phyloP scores from a whole-genome alignment of 1,140 invertebrate genomes.

The Macrosteles quadrilineatus region DNA sequence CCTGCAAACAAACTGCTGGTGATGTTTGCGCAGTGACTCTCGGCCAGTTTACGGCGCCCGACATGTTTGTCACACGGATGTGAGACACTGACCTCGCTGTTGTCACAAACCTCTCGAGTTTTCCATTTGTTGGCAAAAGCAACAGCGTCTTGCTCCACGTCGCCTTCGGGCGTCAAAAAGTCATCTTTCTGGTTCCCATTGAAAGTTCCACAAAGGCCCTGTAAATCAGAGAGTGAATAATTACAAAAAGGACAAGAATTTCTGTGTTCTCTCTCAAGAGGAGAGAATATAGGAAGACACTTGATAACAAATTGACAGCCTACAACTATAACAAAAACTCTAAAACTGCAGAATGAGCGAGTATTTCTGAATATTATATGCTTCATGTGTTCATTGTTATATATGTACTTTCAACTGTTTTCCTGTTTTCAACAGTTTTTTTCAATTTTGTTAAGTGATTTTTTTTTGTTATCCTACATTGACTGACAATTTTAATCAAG shows the following conservation, averaged over 20 bases:
- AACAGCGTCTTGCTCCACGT: conserved; percentile 70
- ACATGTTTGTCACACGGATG: conserved; percentile 72
- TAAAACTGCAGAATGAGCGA: neutral
- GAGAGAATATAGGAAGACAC: neutral
- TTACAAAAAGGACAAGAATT: neutral
- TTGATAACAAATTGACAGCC: neutral
- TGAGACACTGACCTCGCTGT: conserved; percentile 56
- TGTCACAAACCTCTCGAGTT: conserved; percentile 67
- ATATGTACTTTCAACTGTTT: too few relatives aligned
- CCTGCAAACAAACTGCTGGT: conserved; percentile 68
- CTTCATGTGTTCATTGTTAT: too few relatives aligned
- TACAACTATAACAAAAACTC: neutral
- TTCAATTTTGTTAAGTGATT: too few relatives aligned
- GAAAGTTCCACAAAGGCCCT: conserved; percentile 88
- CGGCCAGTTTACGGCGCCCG: conserved; percentile 66
- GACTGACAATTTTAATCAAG: neutral
- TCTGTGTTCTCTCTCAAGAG: neutral
- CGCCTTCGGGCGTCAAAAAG: conserved; percentile 82
- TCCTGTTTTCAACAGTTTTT: too few relatives aligned
- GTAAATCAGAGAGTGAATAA: too few relatives aligned
- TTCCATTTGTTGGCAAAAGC: conserved; percentile 90
- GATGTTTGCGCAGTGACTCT: conserved; percentile 68
- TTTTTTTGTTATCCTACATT: neutral
- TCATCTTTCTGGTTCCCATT: conserved; percentile 86
- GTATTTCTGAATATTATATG: neutral